Base-by-base conservation (phyloP, 2,113 vertebrate species). In the Vireo altiloquus region DNA sequence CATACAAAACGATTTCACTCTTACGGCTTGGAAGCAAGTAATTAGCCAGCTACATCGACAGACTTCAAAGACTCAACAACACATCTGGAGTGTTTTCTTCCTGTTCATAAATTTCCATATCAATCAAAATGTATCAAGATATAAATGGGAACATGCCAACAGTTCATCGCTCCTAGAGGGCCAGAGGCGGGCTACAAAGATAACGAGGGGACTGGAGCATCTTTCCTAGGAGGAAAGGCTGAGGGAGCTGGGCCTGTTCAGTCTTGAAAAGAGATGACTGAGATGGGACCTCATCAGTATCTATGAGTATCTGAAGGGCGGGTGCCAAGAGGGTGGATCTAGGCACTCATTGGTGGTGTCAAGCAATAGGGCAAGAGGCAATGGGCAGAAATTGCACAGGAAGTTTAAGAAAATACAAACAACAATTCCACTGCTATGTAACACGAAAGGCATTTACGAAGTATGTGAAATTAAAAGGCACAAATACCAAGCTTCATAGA, bases 1-100 rank as follows among this genome's bases (percentile, higher is more conserved):
- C 57, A 10, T 0, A 3, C 0, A 25, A 53, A 74, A 8, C 66
- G 3, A 69, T 44, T 6, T 69, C 53, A 57, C 23, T 35, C 79
- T 0, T 5, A 12, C 0, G 46, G 33, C 39, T 44, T 6, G 57
- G 50, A 46, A 68, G 40, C 57, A 14, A 4, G 2, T 0, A 11
- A 61, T 57, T 59, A 25, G 15, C 65, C 70, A 72, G 28, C 35
- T 7, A 20, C 30, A 1, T 13, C 44, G 28, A 61, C 0, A 42
- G 44, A 56, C 50, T 33, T 42, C n/a, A 24, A 21, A 74, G 22
- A 63, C n/a, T 46, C 54, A 23, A 42, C 37, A 42, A 53, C 13
- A 15, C 33, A 54, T 15, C 60, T 39, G 39, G 6, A 61, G 8
- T 14, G 47, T 25, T n/a, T 90, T 37, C 39, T 44, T 81, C 54